Evolutionary conservation across 2,888 invertebrate species (phyloP), one percentile per base, ranked within the genome.

Genomic region (Epinotia brunnichana): DNA sequence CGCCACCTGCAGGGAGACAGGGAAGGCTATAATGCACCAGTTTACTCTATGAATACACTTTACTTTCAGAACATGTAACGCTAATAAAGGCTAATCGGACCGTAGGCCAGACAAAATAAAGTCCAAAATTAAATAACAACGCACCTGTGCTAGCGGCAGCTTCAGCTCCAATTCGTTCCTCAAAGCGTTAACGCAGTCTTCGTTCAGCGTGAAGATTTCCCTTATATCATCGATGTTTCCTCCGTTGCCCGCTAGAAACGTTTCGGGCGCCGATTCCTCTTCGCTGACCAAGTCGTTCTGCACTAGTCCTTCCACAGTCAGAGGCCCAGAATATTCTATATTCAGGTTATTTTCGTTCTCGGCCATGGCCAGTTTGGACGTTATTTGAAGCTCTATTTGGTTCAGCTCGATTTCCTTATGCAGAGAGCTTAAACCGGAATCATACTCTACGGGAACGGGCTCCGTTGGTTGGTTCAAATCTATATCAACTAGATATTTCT

Each of bases 161-260:
- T 96, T 96, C 78, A 95, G 94, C 77, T 95, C 92, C 59, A 96
- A 85, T 84, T 96, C 96, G 79, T 95, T 96, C 74, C 96, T 89
- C 74, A 96, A 93, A 0, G 96, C 96, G 53, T 95, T 93, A 79
- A 96, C 95, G 77, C 95, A 95, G 81, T 96, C 96, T 80, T 96
- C 96, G 80, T 96, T 95, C 74, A 96, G 88, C 19, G 93, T 94
- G 72, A 95, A 94, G 0, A 94, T 93, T 21, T 95, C 94, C 75
- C 95, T 94, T 59, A 91, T 83, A 75, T 94, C 92, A 48, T 94
- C 94, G 3, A 90, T 84, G 3, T 90, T 89, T 54, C 94, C 92
- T 0, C 94, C 93, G 74, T 94, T 95, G 74, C 94, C 92, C 0
- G 92, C 92, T 70, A 92, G 78, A 76, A 82, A 87, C 0, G 85